Evolutionary conservation across 92 coral and sea anemone species (phyloP).

Genomic region (Paragorgia papillata): DNA sequence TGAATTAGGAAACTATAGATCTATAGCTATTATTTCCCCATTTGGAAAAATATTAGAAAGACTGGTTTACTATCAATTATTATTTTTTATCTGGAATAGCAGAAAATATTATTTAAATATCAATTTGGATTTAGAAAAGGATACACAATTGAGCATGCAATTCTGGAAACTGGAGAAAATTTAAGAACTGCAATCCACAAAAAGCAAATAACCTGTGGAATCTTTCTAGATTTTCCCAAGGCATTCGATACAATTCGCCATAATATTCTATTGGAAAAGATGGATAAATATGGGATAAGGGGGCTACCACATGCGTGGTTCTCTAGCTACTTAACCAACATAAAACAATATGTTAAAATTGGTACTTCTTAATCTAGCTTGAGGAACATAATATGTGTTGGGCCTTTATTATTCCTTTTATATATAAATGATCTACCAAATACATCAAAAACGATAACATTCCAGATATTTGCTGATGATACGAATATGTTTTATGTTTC

Average conservation of each 20-base stretch:
- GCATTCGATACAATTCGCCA: background rate
- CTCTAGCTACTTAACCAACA: slow-evolving; percentile 11
- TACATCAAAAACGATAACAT: background rate
- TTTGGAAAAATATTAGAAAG: too few relatives aligned
- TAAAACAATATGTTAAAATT: slow-evolving; percentile 6
- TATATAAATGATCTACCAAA: slow-evolving; percentile 26
- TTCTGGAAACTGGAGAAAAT: too few relatives aligned
- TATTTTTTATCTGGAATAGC: too few relatives aligned
- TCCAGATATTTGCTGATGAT: slow-evolving; percentile 40
- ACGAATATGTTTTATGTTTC: background rate
- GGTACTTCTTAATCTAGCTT: background rate
- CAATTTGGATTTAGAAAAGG: too few relatives aligned
- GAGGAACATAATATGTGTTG: background rate
- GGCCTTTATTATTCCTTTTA: slow-evolving; percentile 19
- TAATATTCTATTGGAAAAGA: background rate
- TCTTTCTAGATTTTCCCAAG: background rate
- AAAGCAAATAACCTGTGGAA: background rate
- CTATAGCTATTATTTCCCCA: too few relatives aligned
- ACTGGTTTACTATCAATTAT: too few relatives aligned
- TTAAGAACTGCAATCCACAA: too few relatives aligned
- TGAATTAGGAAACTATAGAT: too few relatives aligned
- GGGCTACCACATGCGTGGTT: slow-evolving; percentile 34
- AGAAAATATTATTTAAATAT: too few relatives aligned
- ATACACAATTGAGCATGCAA: too few relatives aligned
- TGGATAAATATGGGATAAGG: slow-evolving; percentile 44